Base-by-base conservation (phyloP, 2,113 vertebrate genomes). In the Emydocephalus ijimae region DNA sequence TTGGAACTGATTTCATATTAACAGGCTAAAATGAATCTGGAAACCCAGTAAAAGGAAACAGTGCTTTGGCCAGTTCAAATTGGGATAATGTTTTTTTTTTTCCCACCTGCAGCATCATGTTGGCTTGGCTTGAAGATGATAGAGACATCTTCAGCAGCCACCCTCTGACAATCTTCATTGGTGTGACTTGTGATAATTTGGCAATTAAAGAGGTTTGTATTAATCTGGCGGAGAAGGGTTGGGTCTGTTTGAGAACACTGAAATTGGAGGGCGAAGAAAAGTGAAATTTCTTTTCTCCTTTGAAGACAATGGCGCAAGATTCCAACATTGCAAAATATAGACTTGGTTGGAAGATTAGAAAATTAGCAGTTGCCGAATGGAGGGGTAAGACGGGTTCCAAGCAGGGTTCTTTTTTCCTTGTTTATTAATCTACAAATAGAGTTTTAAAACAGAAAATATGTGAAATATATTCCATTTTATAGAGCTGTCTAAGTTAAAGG, bases 381-480 rank as follows among this genome's bases (percentile, higher is more conserved):
- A 7, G 88, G 18, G 1, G 15, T 54, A 29, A 5, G 29, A 29
- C 91, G 92, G 2, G 48, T 92, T 91, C 89, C 43, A 8, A 8
- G 9, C 18, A 39, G n/a, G 81, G n/a, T 29, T 90, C 48, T n/a
- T 14, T 26, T 94, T 89, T 87, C 0, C 0, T 9, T 23, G 14
- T 87, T 95, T 94, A 45, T n/a, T 95, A 52, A 96, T 94, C 89
- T 95, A 64, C 93, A 95, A 95, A 93, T 92, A 81, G 45, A 93
- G 95, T 94, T 91, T 96, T 95, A 96, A 94, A 92, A 92, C 59
- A 88, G 57, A 93, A 88, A 85, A 91, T 90, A 95, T 96, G 93
- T 87, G 91, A 59, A 74, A 94, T 81, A 95, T 95, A 94, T 93
- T 90, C 93, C 54, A 91, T 95, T 93, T 92, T 92, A 93, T 87